Evolutionary conservation across 2,797 vertebrate species (phyloP).

Genomic region (Todus mexicanus): DNA sequence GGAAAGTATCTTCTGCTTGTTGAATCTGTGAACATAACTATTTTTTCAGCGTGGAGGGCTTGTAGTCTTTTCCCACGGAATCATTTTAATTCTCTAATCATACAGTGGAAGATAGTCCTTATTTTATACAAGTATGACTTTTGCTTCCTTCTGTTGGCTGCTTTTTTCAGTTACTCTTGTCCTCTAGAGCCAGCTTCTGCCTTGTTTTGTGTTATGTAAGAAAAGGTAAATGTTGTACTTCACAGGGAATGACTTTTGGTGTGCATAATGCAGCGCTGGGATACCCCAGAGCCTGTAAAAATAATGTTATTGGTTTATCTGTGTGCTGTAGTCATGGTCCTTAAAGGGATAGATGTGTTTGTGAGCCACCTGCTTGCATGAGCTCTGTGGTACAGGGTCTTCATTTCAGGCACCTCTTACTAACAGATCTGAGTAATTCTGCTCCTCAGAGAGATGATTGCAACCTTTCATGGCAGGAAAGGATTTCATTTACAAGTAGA

Average conservation of each 20-base stretch:
- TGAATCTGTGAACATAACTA: neutral
- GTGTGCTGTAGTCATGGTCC: accelerated
- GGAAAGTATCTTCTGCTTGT: neutral
- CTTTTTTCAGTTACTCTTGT: neutral
- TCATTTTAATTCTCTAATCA: neutral
- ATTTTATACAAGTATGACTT: neutral
- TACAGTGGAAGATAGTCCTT: neutral
- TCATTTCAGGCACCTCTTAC: neutral
- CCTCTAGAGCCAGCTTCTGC: neutral
- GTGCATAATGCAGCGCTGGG: neutral
- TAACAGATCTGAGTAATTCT: neutral
- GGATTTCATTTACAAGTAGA: neutral
- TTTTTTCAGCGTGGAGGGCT: neutral
- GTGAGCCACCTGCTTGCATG: neutral
- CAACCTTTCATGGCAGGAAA: neutral
- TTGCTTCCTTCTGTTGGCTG: neutral
- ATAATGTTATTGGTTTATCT: neutral
- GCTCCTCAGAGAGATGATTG: neutral
- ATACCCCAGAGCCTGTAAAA: neutral
- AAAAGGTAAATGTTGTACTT: neutral
- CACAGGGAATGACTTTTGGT: neutral
- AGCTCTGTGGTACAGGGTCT: neutral
- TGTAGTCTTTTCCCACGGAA: neutral
- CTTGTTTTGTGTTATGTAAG: neutral
- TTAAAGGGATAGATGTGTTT: neutral